These are phyloP conservation scores for Melospiza melodia DNA, from an alignment of 2,113 vertebrate species.

Conservation along the genomic window DNA sequence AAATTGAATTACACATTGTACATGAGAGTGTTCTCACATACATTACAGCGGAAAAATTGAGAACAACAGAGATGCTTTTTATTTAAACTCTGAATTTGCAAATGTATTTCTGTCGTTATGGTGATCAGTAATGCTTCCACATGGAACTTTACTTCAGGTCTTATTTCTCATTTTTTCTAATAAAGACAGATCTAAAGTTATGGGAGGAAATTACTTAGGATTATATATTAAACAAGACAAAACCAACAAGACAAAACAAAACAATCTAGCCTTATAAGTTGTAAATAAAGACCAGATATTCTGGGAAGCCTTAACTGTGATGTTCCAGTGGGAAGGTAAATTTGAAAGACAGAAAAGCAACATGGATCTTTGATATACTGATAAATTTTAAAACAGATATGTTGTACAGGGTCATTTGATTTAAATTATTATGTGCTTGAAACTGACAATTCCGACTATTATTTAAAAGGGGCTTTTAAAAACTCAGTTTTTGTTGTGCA, in stretches of 20 bases:
- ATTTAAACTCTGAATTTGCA: not conserved
- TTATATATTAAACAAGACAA: not conserved
- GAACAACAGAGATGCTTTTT: not conserved
- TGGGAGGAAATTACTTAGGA: not conserved
- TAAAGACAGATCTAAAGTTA: not conserved
- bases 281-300: not conserved
- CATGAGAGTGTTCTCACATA: not conserved
- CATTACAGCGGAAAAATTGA: not conserved
- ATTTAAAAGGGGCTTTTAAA: not conserved
- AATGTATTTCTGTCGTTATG: not conserved
- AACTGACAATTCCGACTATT: not conserved
- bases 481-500: not conserved
- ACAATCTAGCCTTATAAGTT: accelerated
- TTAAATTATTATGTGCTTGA: not conserved
- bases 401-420: not conserved
- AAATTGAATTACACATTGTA: conserved; percentile 1
- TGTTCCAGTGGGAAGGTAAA: not conserved
- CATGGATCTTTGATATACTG: not conserved
- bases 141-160: not conserved
- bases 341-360: not conserved
- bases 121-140: not conserved
- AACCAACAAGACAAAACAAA: not conserved
- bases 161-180: not conserved
- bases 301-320: not conserved
- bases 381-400: not conserved